Evolutionary conservation across 2,797 vertebrate genomes (phyloP), one percentile per base, ranked within the genome.

Genomic region (Arremon aurantiirostris): DNA sequence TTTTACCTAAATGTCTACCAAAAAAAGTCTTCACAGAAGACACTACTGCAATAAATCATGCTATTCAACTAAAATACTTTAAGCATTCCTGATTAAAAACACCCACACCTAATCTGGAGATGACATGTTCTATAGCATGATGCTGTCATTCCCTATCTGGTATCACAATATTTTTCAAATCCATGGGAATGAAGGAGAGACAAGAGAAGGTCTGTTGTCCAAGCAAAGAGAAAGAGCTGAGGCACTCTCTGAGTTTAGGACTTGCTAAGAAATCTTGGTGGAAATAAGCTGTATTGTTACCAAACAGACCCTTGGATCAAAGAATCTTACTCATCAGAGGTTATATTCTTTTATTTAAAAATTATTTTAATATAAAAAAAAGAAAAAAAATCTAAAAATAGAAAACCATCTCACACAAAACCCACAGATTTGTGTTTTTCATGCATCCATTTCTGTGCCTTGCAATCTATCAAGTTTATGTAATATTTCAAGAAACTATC

Each of bases 81-180:
- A 60, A 65, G 57, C 3, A 32, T 1, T 32, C 18, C 4, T 13
- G 34, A 60, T 30, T 59, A 6, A 73, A 75, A 85, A 34, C 11
- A 0, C 3, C 4, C 22, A 22, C n/a, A 18, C 21, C 3, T 50
- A 53, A 14, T n/a, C 13, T 66, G 13, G 20, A 59, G 11, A 63
- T 82, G 41, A 30, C 14, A 47, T 57, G 4, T 3, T 90, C 6
- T 56, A 49, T 8, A 53, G 9, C 23, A 71, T 32, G 39, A 39
- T 44, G 30, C 12, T 75, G 14, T 71, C 12, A 47, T 81, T 73
- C 27, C 12, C 5, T 66, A 32, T 27, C 28, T 73, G 18, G 4
- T 56, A 42, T 44, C n/a, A 60, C 6, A 47, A 28, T 12, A 49
- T 49, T 42, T 75, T 66, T 86, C n/a, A 64, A 55, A 61, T 53